A percentile compares a stretch with the other conserved stretches of the same genome.
Conservation (phyloP, 2,113 vertebrate genomes). For the Australoheros scitulus region DNA sequence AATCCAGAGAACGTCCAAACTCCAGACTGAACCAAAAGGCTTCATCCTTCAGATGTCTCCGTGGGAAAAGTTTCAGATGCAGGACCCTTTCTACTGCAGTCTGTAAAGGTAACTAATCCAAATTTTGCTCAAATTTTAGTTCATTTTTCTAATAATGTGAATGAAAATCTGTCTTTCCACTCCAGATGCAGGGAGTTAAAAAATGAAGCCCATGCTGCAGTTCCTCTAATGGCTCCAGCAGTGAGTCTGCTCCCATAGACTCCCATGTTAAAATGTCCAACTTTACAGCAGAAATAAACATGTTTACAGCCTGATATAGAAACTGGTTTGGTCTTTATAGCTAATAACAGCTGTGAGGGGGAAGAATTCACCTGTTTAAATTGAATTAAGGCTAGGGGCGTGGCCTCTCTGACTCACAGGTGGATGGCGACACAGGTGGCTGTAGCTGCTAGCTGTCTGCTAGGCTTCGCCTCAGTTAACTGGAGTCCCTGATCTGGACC, state of each 20-base stretch:
- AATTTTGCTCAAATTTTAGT: too few species aligned
- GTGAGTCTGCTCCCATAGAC: not conserved
- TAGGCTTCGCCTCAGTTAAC: not conserved
- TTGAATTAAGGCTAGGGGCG: not conserved
- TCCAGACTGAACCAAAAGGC: not conserved
- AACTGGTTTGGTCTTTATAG: not conserved
- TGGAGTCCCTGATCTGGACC: too few species aligned
- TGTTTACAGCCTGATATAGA: not conserved
- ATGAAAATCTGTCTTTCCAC: not conserved
- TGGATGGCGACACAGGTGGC: not conserved
- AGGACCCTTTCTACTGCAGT: not conserved
- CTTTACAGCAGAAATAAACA: conserved; percentile 4
- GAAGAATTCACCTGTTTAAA: not conserved
- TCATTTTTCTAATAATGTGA: not conserved
- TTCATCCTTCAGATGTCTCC: not conserved
- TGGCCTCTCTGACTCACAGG: not conserved
- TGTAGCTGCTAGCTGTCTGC: not conserved
- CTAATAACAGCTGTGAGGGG: not conserved
- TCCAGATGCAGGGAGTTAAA: too few species aligned
- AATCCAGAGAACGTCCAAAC: not conserved
- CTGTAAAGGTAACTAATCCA: not conserved
- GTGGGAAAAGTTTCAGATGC: not conserved
- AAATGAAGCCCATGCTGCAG: conserved; percentile 2
- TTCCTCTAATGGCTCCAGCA: not conserved
- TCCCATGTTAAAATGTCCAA: not conserved